These are phyloP conservation scores for Meleagris gallopavo DNA, from an alignment of 2,113 vertebrate genomes.

Conservation along the genomic window DNA sequence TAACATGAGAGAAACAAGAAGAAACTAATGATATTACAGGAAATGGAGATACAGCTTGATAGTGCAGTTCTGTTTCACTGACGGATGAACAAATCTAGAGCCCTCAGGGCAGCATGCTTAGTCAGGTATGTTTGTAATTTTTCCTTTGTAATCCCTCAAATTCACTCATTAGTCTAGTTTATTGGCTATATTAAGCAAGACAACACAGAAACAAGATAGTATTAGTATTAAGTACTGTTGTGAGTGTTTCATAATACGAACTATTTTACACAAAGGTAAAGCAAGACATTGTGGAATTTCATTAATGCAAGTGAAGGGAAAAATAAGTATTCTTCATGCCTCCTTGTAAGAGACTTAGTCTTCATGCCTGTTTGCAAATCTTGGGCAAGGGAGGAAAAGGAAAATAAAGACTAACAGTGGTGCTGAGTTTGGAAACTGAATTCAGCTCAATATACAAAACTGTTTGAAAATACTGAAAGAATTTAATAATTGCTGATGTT, in stretches of 20 bases:
- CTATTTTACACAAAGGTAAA: background rate
- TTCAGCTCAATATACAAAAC: background rate
- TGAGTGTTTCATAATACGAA: background rate
- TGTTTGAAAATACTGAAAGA: background rate
- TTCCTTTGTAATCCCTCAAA: background rate
- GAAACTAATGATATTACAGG: background rate
- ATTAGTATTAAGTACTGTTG: background rate
- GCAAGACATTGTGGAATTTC: background rate
- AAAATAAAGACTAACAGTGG: background rate
- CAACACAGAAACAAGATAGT: background rate
- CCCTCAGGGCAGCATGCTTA: background rate
- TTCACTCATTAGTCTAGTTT: background rate
- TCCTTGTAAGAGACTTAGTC: background rate
- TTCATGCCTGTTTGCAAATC: background rate
- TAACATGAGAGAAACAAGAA: background rate
- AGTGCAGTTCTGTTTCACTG: background rate
- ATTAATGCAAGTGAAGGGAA: background rate
- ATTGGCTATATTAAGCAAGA: background rate
- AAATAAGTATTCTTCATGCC: background rate
- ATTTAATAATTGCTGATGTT: background rate
- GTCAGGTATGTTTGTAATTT: background rate
- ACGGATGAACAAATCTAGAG: background rate
- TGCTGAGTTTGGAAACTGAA: background rate
- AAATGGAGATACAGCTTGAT: background rate
- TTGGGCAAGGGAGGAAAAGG: background rate